phyloP scores from a whole-genome alignment of 2,113 vertebrate genomes.

The Furnarius figulus region DNA sequence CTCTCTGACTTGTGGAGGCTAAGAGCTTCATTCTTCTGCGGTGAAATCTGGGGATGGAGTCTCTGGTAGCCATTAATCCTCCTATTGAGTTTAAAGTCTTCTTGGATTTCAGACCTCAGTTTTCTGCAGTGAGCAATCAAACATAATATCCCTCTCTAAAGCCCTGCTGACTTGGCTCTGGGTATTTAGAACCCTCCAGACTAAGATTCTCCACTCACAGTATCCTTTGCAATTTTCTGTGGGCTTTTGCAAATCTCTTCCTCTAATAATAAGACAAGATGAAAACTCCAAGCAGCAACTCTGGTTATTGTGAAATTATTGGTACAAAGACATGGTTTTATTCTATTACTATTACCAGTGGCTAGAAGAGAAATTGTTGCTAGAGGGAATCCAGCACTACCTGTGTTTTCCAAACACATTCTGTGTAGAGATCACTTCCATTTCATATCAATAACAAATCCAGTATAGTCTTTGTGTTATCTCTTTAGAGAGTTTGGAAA shows the following conservation, averaged over 20 bases:
- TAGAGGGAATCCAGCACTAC: background rate
- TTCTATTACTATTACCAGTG: background rate
- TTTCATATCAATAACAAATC: background rate
- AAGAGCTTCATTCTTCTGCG: background rate
- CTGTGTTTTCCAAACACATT: background rate
- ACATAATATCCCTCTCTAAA: background rate
- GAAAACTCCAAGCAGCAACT: fast-evolving
- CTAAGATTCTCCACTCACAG: background rate
- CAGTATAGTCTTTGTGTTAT: background rate
- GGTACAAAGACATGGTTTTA: background rate
- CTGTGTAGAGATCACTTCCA: background rate
- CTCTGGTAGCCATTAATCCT: background rate
- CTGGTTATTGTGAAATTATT: background rate
- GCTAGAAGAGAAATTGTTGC: background rate
- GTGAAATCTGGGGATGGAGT: background rate
- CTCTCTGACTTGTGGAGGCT: background rate
- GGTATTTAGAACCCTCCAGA: background rate
- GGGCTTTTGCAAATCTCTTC: background rate
- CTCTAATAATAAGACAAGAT: background rate
- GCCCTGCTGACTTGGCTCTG: background rate
- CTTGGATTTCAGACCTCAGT: background rate
- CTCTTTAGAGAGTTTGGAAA: background rate
- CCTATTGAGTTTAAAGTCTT: background rate
- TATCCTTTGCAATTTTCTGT: background rate
- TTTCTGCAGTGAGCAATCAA: background rate